Percentiles rank a stretch among this genome's conserved stretches.
Evolutionary conservation across 2,888 invertebrate genomes (phyloP).

Genomic region (Drosophila neotestacea): DNA sequence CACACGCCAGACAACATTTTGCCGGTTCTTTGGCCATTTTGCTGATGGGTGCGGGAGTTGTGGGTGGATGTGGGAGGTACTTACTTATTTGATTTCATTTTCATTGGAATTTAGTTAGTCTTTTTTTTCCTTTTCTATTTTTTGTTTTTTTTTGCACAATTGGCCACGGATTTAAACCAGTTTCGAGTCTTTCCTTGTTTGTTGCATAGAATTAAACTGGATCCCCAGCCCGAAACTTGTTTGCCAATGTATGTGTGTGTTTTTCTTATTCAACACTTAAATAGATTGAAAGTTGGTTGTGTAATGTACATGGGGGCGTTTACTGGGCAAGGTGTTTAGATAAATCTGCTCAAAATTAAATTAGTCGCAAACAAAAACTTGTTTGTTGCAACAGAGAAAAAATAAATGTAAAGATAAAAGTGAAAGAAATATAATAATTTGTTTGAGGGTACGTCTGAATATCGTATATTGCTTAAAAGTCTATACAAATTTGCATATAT

Average conservation of each 20-base stretch:
- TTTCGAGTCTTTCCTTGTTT: constrained; percentile 76
- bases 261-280: constrained; percentile 46
- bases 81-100: constrained; percentile 59
- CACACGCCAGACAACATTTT: constrained; percentile 26
- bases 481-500: constrained; percentile 36
- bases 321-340: constrained; percentile 63
- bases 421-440: constrained; percentile 22
- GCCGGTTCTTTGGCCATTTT: constrained; percentile 36
- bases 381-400: constrained; percentile 3
- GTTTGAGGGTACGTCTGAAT: constrained; percentile 19
- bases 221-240: constrained; percentile 58
- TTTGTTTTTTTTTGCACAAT: constrained; percentile 62
- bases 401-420: constrained; percentile 8
- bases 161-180: constrained; percentile 65
- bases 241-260: constrained; percentile 41
- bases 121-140: constrained; percentile 10
- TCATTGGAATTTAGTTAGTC: constrained; percentile 64
- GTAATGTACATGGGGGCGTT: constrained; percentile 71
- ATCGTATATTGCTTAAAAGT: constrained; percentile 54
- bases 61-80: constrained; percentile 28
- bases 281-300: constrained; percentile 63
- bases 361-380: constrained; percentile 38
- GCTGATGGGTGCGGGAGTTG: neutral
- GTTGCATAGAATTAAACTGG: constrained; percentile 66
- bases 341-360: constrained; percentile 67